Evolutionary conservation across 2,797 vertebrate genomes (phyloP).

Genomic region (Triplophysa bombifrons): DNA sequence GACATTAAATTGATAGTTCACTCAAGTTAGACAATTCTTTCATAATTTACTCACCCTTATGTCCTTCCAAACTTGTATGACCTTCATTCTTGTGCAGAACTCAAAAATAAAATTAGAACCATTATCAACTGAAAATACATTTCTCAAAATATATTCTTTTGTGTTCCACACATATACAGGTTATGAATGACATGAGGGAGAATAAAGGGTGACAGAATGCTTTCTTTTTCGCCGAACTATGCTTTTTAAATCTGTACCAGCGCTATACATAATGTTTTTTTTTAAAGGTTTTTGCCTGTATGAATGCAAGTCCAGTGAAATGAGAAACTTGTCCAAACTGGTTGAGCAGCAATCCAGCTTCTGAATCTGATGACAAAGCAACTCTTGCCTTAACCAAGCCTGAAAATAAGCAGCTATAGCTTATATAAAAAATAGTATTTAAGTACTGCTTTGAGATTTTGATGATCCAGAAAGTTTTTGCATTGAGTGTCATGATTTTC

Average conservation of each 20-base stretch:
- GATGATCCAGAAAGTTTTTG: not conserved
- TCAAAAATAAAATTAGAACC: too few relatives aligned
- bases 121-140: too few relatives aligned
- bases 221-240: not conserved
- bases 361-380: not conserved
- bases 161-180: too few relatives aligned
- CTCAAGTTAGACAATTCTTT: too few relatives aligned
- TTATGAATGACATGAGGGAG: too few relatives aligned
- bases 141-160: too few relatives aligned
- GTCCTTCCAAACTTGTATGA: too few relatives aligned
- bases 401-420: not conserved
- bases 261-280: not conserved
- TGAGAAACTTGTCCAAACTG: slow-evolving; percentile 29
- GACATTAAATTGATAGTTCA: too few relatives aligned
- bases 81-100: too few relatives aligned
- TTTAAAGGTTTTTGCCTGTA: not conserved
- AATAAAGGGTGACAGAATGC: too few relatives aligned
- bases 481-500: not conserved
- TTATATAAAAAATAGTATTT: not conserved
- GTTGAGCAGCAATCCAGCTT: slow-evolving; percentile 17
- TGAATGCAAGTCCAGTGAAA: slow-evolving; percentile 13
- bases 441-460: not conserved
- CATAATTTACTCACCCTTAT: too few relatives aligned
- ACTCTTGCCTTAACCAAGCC: not conserved
- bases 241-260: not conserved